Base-by-base conservation (phyloP, 2,888 invertebrate species). In the Drosophila maculinotata region DNA sequence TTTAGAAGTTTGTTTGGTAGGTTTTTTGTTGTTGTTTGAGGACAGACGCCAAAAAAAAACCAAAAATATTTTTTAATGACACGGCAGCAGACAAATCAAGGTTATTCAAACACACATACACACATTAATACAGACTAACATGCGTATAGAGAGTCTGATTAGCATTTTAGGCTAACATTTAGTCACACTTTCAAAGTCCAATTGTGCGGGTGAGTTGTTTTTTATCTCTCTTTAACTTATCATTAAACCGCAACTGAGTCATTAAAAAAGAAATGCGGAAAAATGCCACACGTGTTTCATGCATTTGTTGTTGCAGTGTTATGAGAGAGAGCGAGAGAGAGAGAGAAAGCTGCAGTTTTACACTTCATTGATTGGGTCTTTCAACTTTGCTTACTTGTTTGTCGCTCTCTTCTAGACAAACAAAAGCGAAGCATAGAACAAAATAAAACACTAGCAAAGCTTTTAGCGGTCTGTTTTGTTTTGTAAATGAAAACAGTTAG, bases 71-170 rank as follows among this genome's bases (percentile, higher is more conserved):
- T 36, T 38, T 42, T 38, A 7, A 20, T 51, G 28, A 36, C 20
- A 48, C 30, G 47, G 35, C 51, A 75, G 58, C 76, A 64, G 64
- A 64, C 72, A 64, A 69, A 75, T 69, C 72, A 72, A 72, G 72
- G 76, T 72, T 69, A 75, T 73, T 48, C 28, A 28, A 57, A 36
- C 12, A 51, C 12, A 49, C 45, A 48, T 20, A 15, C n/a, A 47
- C 10, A 53, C 33, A 49, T 9, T 9, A 5, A 53, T 5, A 14
- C 35, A 12, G 20, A 23, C 14, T n/a, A 5, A 30, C 26, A 8
- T 10, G 7, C 10, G 49, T 53, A 9, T 30, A 39, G n/a, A n/a
- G 6, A 33, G 23, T 17, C 30, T 38, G 57, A 47, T 54, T 45
- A 42, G 14, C 42, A 12, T 23, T 48, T 9, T 23, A 10, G 42